Evolutionary conservation across 1,140 invertebrate genomes (phyloP), one percentile per base, ranked within the genome.

Genomic region (Condylostylus longicornis): DNA sequence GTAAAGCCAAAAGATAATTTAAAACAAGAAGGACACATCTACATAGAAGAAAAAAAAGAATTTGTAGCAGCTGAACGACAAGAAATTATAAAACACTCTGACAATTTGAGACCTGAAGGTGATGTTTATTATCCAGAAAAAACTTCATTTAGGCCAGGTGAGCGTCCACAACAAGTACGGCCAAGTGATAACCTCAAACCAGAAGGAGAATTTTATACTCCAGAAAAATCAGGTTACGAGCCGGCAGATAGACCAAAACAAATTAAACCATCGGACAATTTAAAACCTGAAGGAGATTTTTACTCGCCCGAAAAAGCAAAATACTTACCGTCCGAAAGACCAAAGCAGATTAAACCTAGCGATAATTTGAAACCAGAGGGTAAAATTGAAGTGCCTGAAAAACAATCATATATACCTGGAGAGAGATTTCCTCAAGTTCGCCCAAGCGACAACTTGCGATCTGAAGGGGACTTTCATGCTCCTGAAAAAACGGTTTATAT

Each of bases 21-120:
- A 0, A 63, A 56, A 42, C 68, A 71, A 4, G 75, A 78, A 60
- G 72, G 74, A 6, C 70, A 76, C 0, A 77, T 78, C 46, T 71
- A 77, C 45, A 58, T 64, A 33, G 70, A 67, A 1, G 63, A 68
- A 34, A 65, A 66, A 50, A 59, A 69, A 0, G 48, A 66, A 50
- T 79, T 60, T 50, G 47, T 35, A 4, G 66, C 69, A 20, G 64
- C 51, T 14, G 66, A 69, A 43, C 39, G 66, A 22, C 62, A 58
- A 23, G 44, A 49, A 15, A 57, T 58, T 31, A 62, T 63, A 5
- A 63, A 61, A 47, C 67, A 61, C 14, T 43, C 62, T 37, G 71
- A 69, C 46, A 74, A 74, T 47, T 42, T 74, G 0, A 54, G 55
- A 37, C 66, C 66, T 2, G 71, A 74, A 54, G 72, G 71, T 12